Evolutionary conservation across 2,113 vertebrate genomes (phyloP).

Genomic region (Cichladusa arquata): DNA sequence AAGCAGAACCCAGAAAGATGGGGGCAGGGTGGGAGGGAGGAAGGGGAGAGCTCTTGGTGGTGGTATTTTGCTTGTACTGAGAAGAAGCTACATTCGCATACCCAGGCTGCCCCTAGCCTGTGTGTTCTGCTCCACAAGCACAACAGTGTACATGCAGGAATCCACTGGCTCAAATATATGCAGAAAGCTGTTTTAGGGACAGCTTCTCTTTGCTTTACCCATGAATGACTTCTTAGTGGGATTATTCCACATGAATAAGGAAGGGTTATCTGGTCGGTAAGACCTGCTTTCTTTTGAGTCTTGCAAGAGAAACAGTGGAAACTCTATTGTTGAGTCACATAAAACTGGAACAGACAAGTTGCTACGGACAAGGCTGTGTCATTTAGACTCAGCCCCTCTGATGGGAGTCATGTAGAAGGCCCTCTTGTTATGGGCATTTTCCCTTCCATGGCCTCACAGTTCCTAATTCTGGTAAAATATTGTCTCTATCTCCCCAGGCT

Average conservation of each 20-base stretch:
- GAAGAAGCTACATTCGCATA: background rate
- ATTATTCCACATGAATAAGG: slow-evolving; percentile 65
- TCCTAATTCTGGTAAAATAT: background rate
- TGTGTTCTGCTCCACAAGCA: background rate
- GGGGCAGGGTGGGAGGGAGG: background rate
- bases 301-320: slow-evolving; percentile 61
- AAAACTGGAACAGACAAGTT: slow-evolving; percentile 49
- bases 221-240: slow-evolving; percentile 60
- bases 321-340: slow-evolving; percentile 36
- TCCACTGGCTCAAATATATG: slow-evolving; percentile 1
- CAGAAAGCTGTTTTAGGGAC: slow-evolving; percentile 52
- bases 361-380: background rate
- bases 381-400: background rate
- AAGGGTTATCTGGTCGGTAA: slow-evolving; percentile 62
- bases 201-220: slow-evolving; percentile 60
- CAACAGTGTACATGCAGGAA: background rate
- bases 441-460: background rate
- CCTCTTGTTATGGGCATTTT: background rate
- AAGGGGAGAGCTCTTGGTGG: background rate
- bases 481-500: background rate
- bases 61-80: background rate
- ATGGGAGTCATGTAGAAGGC: background rate
- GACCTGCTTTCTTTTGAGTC: slow-evolving; percentile 51
- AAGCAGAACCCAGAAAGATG: background rate
- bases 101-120: background rate